Percentiles rank a stretch among this genome's conserved stretches.
phyloP scores from a whole-genome alignment of 92 coral and sea anemone species.

The Zoanthus sansibaricus region DNA sequence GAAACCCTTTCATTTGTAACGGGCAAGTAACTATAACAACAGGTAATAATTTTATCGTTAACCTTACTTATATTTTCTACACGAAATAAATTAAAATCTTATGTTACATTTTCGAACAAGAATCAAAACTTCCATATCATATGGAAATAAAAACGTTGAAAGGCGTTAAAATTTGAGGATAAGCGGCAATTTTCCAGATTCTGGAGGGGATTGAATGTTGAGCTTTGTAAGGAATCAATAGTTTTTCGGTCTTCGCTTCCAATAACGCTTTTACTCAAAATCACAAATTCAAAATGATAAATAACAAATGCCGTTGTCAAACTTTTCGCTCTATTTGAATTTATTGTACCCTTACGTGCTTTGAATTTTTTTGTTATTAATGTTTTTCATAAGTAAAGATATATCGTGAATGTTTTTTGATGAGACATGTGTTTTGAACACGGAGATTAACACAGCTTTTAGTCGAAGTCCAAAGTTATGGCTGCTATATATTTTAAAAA shows the following conservation, averaged over 20 bases:
- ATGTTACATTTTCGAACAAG: background rate
- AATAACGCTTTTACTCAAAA: background rate
- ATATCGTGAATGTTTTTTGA: background rate
- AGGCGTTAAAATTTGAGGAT: background rate
- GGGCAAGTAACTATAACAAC: background rate
- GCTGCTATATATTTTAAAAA: background rate
- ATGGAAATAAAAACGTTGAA: background rate
- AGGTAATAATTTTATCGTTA: slow-evolving; percentile 8
- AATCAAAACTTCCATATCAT: background rate
- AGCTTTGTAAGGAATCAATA: background rate
- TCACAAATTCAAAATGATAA: background rate
- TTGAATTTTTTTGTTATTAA: background rate
- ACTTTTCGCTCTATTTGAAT: background rate
- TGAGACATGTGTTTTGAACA: background rate
- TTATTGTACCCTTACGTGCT: background rate
- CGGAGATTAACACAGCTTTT: background rate
- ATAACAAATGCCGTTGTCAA: background rate
- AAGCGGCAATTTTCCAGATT: background rate
- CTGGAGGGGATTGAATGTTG: background rate
- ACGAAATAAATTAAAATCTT: background rate
- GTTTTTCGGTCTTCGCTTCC: background rate
- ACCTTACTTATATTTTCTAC: too few species aligned
- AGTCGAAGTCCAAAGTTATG: background rate
- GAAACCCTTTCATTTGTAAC: background rate
- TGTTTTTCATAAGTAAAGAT: background rate